Evolutionary conservation across 1,140 invertebrate genomes (phyloP), one percentile per base, ranked within the genome.

Genomic region (Vollenhovia emeryi): DNA sequence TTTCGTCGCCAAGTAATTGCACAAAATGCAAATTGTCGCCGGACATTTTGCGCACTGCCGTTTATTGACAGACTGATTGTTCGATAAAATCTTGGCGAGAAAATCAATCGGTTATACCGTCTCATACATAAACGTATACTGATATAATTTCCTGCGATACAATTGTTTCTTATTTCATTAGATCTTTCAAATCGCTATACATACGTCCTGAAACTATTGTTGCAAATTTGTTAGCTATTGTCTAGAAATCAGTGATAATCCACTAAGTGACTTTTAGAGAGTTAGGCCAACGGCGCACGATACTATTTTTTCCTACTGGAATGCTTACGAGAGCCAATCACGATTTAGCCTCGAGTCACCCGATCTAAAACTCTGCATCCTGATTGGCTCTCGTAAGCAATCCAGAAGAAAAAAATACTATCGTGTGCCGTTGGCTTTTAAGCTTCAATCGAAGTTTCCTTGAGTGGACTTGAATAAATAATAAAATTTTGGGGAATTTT

Each of bases 11-110:
- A 57, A 73, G 50, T n/a, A 43, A 57, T 80, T 71, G 78, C 50
- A 6, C 8, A 50, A 18, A 11, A 82, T 73, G 66, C 36, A 80
- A 71, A 80, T 80, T 50, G 18, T 57, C 50, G 24, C 24, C 27
- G 36, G 21, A 18, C 18, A 71, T 71, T 71, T 43, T 43, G 62
- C 48, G 24, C 21, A 50, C 5, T 5, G 18, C n/a, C 15, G 24
- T 73, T 82, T 82, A 82, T 73, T 40, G 36, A 82, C 59, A 71
- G 73, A 73, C 18, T 57, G 27, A 6, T 27, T 33, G 8, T n/a
- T 45, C 4, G 30, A 27, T 59, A 57, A 75, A 75, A 75, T 64
- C 15, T 1, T 76, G n/a, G n/a, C n/a, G n/a, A n/a, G n/a, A n/a
- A n/a, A 64, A 50, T 11, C 15, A 64, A 64, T 57, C 33, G 73